These are phyloP conservation scores for Crocuta crocuta DNA, from an alignment of 2,113 vertebrate genomes.

Conservation along the genomic window DNA sequence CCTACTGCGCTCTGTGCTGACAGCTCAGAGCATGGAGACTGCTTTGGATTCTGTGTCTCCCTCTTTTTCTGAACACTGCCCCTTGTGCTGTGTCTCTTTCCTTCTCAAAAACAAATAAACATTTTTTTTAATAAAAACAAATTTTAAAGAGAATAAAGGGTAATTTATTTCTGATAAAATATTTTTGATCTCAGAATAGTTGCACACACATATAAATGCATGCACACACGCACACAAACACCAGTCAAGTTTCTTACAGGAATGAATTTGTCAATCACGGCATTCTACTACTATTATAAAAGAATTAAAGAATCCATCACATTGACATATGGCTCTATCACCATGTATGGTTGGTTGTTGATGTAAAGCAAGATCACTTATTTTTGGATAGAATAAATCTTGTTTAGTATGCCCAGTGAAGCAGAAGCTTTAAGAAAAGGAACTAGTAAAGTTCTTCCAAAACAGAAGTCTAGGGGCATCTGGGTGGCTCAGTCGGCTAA, in stretches of 20 bases:
- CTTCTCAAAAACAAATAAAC: too few species aligned
- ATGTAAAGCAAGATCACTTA: not conserved
- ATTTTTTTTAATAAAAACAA: too few species aligned
- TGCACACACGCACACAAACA: too few species aligned
- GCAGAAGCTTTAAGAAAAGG: not conserved
- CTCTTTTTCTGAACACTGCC: too few species aligned
- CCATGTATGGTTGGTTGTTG: not conserved
- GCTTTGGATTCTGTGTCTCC: too few species aligned
- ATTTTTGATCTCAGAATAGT: not conserved
- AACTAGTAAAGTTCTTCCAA: not conserved
- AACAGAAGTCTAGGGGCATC: not conserved
- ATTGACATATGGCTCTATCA: not conserved
- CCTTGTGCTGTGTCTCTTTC: too few species aligned
- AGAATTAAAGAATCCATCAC: not conserved
- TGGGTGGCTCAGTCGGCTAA: too few species aligned
- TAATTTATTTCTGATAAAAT: not conserved
- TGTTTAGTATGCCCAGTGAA: not conserved
- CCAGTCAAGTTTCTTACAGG: not conserved
- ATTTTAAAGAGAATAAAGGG: too few species aligned
- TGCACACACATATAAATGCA: too few species aligned
- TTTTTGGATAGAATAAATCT: not conserved
- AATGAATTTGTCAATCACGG: not conserved
- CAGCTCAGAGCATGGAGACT: too few species aligned
- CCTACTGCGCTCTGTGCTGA: too few species aligned
- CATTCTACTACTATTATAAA: not conserved